Percentiles rank a stretch among this genome's conserved stretches.
Conservation (phyloP, 2,797 vertebrate genomes). For the Helicolenus hilgendorfi region DNA sequence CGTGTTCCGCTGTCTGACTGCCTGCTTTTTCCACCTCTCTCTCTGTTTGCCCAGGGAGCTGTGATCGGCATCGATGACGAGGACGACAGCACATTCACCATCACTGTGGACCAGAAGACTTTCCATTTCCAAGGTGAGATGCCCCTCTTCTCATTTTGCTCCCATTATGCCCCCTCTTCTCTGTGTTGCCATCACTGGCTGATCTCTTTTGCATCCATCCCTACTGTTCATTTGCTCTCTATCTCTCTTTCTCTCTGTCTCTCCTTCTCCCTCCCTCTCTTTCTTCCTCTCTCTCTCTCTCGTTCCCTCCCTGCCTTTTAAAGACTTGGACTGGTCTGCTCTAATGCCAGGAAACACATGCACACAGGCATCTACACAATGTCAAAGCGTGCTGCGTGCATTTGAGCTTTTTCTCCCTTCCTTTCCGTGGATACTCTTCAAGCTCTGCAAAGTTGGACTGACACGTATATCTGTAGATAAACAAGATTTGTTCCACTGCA, state of each 20-base stretch:
- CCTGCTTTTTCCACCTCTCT: constrained; percentile 65
- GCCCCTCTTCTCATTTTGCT: neutral
- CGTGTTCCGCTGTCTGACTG: constrained; percentile 93
- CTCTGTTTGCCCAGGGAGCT: constrained; percentile 96
- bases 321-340: constrained; percentile 79
- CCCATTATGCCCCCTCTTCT: constrained; percentile 3
- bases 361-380: constrained; percentile 62
- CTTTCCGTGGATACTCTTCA: constrained; percentile 18
- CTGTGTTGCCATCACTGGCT: constrained; percentile 25
- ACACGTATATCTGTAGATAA: constrained; percentile 49
- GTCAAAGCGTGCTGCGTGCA: constrained; percentile 48
- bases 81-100: constrained; percentile 99
- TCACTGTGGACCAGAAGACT: constrained; percentile 99
- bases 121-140: constrained; percentile 99
- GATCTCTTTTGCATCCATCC: constrained; percentile 3
- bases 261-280: constrained; percentile 14
- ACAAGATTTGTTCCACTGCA: constrained; percentile 56
- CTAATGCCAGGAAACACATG: constrained; percentile 75
- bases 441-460: constrained; percentile 64
- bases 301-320: constrained; percentile 64
- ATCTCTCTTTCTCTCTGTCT: neutral
- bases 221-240: neutral
- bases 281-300: constrained; percentile 15
- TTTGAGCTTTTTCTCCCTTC: constrained; percentile 41
- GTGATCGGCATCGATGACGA: constrained; percentile 99